Evolutionary conservation across 2,888 invertebrate genomes (phyloP).

Genomic region (Trichogramma evanescens): DNA sequence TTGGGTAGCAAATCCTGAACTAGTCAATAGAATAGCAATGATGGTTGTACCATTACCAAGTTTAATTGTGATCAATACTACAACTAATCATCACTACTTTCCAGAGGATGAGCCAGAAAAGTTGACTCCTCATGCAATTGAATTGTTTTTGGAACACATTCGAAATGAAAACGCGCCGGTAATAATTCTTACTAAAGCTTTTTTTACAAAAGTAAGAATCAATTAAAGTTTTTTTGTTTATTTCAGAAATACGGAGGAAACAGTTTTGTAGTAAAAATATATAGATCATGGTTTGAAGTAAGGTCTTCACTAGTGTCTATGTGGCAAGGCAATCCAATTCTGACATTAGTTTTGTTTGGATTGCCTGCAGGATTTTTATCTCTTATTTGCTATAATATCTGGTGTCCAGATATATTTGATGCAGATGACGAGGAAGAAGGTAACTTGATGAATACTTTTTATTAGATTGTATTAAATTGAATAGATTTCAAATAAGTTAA

Average conservation of each 20-base stretch:
- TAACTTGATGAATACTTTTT: constrained; percentile 23
- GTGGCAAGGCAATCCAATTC: constrained; percentile 89
- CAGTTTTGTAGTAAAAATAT: constrained; percentile 66
- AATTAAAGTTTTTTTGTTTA: constrained; percentile 15
- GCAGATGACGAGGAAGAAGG: constrained; percentile 69
- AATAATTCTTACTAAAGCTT: constrained; percentile 28
- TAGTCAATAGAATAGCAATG: constrained; percentile 92
- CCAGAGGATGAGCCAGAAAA: constrained; percentile 77
- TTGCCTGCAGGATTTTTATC: constrained; percentile 88
- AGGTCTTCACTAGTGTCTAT: constrained; percentile 71
- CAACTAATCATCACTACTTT: constrained; percentile 86
- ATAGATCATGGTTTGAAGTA: constrained; percentile 78
- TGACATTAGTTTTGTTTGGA: constrained; percentile 89
- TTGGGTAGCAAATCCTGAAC: constrained; percentile 84
- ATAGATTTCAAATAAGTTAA: constrained; percentile 1
- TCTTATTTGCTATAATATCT: constrained; percentile 83
- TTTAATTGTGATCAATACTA: constrained; percentile 84
- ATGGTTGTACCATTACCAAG: constrained; percentile 74
- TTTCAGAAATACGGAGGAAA: constrained; percentile 79
- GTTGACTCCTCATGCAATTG: constrained; percentile 72
- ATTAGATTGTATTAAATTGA: background rate
- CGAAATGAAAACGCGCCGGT: constrained; percentile 73
- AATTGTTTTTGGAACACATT: constrained; percentile 69
- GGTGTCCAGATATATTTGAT: constrained; percentile 92
- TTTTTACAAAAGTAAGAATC: background rate